Conservation (phyloP, 2,797 vertebrate species). For the Mycteria americana region DNA sequence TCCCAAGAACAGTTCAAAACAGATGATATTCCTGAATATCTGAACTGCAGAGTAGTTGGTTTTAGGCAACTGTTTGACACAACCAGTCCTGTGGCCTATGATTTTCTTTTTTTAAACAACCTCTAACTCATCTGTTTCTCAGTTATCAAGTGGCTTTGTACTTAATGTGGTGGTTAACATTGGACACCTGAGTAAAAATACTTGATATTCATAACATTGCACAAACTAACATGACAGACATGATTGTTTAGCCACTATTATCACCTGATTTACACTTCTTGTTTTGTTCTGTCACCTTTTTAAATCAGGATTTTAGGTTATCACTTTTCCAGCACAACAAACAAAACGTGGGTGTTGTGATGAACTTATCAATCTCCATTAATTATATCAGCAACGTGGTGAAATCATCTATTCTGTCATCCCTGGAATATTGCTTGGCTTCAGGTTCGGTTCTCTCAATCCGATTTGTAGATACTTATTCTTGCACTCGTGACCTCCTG, state of each 20-base stretch:
- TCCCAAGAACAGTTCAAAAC: neutral
- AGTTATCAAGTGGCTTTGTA: neutral
- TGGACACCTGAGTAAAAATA: neutral
- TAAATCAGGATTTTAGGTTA: neutral
- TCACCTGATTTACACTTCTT: neutral
- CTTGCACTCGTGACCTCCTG: conserved; percentile 69
- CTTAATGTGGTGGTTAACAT: neutral
- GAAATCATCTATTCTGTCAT: conserved; percentile 62
- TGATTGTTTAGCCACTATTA: neutral
- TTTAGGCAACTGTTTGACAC: neutral
- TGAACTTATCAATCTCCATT: conserved; percentile 46
- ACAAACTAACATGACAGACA: neutral
- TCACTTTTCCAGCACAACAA: neutral
- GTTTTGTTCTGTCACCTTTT: neutral
- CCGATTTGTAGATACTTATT: conserved; percentile 71
- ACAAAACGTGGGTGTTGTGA: neutral
- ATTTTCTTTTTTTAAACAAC: neutral
- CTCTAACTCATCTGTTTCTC: neutral
- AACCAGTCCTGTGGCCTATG: neutral
- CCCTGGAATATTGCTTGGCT: conserved; percentile 63
- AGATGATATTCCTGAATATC: neutral
- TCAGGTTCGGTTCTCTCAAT: conserved; percentile 54
- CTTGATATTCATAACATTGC: neutral
- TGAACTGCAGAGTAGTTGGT: neutral
- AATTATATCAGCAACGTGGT: conserved; percentile 21